These are phyloP conservation scores for Dolichotis patagonum DNA, from an alignment of 2,113 vertebrate genomes.

Conservation along the genomic window DNA sequence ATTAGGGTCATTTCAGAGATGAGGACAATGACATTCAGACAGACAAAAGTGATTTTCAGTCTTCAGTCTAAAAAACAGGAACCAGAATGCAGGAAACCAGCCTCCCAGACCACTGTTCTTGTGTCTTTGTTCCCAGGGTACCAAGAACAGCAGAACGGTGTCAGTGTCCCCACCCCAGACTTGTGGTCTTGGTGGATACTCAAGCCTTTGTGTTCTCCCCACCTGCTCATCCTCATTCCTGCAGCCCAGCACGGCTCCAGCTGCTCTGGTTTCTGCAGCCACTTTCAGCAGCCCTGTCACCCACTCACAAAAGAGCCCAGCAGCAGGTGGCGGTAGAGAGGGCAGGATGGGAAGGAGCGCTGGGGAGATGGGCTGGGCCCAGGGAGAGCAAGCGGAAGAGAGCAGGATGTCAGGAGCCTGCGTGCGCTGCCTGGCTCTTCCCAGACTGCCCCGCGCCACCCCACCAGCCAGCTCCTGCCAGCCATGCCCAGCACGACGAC, in stretches of 20 bases:
- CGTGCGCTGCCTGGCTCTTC: background rate
- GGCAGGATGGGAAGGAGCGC: background rate
- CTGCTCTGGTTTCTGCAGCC: background rate
- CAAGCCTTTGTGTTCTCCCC: accelerated
- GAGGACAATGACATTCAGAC: background rate
- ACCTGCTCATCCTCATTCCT: background rate
- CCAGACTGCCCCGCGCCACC: background rate
- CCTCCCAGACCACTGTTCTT: background rate
- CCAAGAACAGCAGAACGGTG: background rate
- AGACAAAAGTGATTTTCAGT: background rate
- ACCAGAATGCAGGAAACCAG: background rate
- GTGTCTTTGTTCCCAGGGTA: too few species aligned
- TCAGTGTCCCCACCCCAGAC: background rate
- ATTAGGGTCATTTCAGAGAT: background rate
- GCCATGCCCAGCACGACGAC: background rate
- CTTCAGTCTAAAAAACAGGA: background rate
- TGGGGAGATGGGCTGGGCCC: too few species aligned
- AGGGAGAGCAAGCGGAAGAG: background rate
- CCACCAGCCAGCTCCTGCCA: background rate
- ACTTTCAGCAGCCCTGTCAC: background rate
- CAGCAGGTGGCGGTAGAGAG: background rate
- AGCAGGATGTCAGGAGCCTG: background rate
- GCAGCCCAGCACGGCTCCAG: accelerated
- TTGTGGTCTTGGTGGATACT: background rate
- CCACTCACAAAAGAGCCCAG: background rate